Evolutionary conservation across 2,797 vertebrate species (phyloP), one percentile per base, ranked within the genome.

Genomic region (Pseudocheirus occidentalis): DNA sequence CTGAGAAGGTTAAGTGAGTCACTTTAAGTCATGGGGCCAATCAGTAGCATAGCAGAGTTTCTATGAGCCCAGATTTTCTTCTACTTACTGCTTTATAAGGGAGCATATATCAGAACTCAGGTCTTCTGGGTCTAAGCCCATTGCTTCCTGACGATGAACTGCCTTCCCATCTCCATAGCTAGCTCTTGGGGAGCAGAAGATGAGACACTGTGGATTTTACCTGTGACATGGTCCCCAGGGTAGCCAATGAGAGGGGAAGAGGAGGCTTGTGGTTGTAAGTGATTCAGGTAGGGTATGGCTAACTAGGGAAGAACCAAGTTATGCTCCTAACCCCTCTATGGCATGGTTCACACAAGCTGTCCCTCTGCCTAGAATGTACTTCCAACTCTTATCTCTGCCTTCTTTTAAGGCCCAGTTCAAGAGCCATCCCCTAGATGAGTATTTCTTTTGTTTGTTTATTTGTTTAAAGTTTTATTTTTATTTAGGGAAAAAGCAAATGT

Each of bases 11-110:
- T 16, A n/a, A 66, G 16, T 24, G 59, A 34, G 59, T 34, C 4
- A 4, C 59, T 66, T 66, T 16, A n/a, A 66, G 16, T 24, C n/a
- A 40, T 40, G 18, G 9, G 40, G 18, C 18, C 66, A 40, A 1
- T 24, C 40, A 73, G 62, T 18, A 66, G 62, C n/a, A 73, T 40
- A 9, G 18, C 18, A 2, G 6, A 27, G 95, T 96, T 95, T 40
- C 55, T 50, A n/a, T 31, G 96, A 93, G 97, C 87, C 90, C 29
- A 90, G 56, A 87, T 34, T 73, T 40, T 73, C 6, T 40, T 73
- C 66, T 73, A 73, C n/a, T 73, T 73, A 40, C 13, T 73, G 66
- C n/a, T 40, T 46, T 46, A 21, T 40, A 73, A 40, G n/a, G 66
- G 18, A 40, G n/a, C 5, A 24, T 73, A 40, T 40, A 10, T 40